Base-by-base conservation (phyloP, 1,140 invertebrate species). In the Scaptomyza montana region DNA sequence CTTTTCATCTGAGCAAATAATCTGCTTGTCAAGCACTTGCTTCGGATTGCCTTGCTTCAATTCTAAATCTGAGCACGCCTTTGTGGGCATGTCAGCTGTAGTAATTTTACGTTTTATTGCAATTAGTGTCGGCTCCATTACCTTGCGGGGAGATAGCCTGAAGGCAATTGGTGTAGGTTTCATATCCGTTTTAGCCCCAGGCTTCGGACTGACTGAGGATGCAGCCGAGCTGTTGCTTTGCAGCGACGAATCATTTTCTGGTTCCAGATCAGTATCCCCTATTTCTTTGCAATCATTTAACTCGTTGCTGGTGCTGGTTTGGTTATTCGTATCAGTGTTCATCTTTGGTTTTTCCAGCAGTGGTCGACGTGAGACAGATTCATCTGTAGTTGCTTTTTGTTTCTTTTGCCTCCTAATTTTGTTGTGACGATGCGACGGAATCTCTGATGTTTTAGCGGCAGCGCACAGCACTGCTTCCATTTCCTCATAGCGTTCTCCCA, bases 401-500 rank as follows among this genome's bases (percentile, higher is more conserved):
- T 62, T 16, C 49, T 72, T 90, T 33, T 56, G 59, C 10, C 61
- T 77, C 13, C 76, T 73, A 25, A 16, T 84, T 43, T 41, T 54
- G 7, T 63, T 54, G 10, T 13, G 25, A 3, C 55, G 70, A 9
- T 60, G 55, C 8, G 59, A 59, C 3, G 55, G 30, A 54, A 74
- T 89, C 9, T 89, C 80, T 3, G 63, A 60, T 5, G 50, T 55
- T 25, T 72, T 75, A 4, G 70, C 55, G 13, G 55, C 73, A 69
- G 70, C 77, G 55, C 65, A 51, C 69, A 91, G 74, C 59, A 91
- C 76, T 78, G 73, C 73, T 6, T 85, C 82, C 71, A 79, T 77
- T 36, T 93, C 80, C 13, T 92, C 90, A 80, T 97, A 96, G 3
- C 93, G 91, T 49, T 94, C 93, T 2, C 98, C 98, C 13, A 99